Evolutionary conservation across 2,888 invertebrate species (phyloP), one percentile per base, ranked within the genome.

Genomic region (Clusia tigrina): DNA sequence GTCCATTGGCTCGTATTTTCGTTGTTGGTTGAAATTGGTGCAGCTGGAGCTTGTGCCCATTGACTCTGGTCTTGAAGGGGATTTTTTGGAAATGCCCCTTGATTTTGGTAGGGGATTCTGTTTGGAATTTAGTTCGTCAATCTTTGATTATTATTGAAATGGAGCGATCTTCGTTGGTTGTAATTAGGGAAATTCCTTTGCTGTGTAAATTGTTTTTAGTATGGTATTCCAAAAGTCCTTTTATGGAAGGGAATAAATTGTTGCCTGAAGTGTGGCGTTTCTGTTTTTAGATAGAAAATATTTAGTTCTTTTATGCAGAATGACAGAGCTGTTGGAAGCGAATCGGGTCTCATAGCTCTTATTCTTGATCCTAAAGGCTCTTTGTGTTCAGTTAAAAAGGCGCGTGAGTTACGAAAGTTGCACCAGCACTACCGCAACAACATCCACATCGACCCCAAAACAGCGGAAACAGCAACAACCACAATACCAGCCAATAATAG

Each of bases 271-370:
- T 51, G 2, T n/a, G 22, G 17, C 20, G 20, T 2, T 20, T 18
- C 17, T 15, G 9, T 37, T 17, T 55, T 55, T 17, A 18, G 54
- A 1, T 37, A 55, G 20, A 26, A 55, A 18, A 55, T 24, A 37
- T 32, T 55, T 37, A 37, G 54, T 37, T 51, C 51, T 20, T 51
- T 51, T 18, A 12, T 6, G 10, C 51, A 51, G 20, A 51, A 51
- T 20, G 17, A 17, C 18, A 37, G 32, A 5, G 54, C 54, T 22
- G n/a, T n/a, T n/a, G n/a, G n/a, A n/a, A n/a, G n/a, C n/a, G n/a
- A n/a, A n/a, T n/a, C n/a, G n/a, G n/a, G n/a, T n/a, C n/a, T n/a
- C n/a, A n/a, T n/a, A n/a, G n/a, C n/a, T n/a, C n/a, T n/a, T n/a
- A n/a, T n/a, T n/a, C n/a, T n/a, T n/a, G n/a, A n/a, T n/a, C n/a